A percentile compares a stretch with the other conserved stretches of the same genome.
Evolutionary conservation across 2,797 vertebrate species (phyloP).

Genomic region (Thamnophis elegans): DNA sequence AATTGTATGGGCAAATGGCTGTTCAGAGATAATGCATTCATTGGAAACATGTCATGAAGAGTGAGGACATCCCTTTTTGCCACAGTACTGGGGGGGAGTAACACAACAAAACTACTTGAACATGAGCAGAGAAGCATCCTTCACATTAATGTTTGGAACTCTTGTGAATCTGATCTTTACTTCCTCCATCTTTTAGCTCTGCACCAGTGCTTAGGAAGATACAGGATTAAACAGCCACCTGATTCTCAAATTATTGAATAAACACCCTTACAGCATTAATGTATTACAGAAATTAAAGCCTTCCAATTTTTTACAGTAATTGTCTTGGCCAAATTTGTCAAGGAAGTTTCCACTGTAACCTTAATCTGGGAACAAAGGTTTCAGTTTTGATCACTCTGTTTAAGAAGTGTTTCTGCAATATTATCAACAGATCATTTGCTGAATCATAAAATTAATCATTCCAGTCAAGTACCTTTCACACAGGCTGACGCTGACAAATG

Average conservation of each 20-base stretch:
- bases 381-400: not conserved
- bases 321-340: not conserved
- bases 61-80: not conserved
- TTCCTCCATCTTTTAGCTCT: not conserved
- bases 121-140: not conserved
- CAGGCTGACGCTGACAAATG: slow-evolving; percentile 45
- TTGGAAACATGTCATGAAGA: not conserved
- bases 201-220: not conserved
- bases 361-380: not conserved
- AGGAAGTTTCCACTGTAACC: not conserved
- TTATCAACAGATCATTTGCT: slow-evolving; percentile 55
- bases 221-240: not conserved
- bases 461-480: slow-evolving; percentile 47
- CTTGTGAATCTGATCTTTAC: not conserved
- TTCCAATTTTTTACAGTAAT: not conserved
- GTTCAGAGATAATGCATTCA: not conserved
- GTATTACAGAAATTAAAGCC: not conserved
- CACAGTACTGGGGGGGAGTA: not conserved
- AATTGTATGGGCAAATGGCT: not conserved
- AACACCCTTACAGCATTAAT: not conserved
- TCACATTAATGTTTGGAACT: not conserved
- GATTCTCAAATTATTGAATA: not conserved
- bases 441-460: slow-evolving; percentile 57
- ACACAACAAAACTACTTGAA: not conserved
- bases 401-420: slow-evolving; percentile 18